These are phyloP conservation scores for Lacerta bilineata DNA, from an alignment of 2,797 vertebrate genomes.

Conservation along the genomic window DNA sequence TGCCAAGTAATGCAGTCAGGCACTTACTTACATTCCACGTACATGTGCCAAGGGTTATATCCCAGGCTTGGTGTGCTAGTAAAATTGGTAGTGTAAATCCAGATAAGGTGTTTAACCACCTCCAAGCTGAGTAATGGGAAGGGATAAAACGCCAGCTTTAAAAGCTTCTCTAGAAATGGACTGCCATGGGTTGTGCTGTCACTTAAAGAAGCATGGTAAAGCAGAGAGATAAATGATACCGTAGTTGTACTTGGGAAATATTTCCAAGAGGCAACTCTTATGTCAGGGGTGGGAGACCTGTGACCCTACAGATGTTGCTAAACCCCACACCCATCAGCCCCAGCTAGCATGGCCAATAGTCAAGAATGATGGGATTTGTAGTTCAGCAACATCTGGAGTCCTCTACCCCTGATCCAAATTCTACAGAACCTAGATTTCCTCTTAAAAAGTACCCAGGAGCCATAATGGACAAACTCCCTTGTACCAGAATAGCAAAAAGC, in stretches of 20 bases:
- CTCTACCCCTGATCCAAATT: too few relatives aligned
- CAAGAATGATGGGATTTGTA: neutral
- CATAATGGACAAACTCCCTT: neutral
- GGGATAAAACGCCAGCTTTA: constrained; percentile 28
- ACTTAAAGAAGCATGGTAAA: constrained; percentile 46
- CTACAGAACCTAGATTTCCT: neutral
- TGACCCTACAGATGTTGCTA: neutral
- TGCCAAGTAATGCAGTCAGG: constrained; percentile 65
- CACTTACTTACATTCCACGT: constrained; percentile 59
- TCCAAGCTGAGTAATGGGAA: constrained; percentile 46
- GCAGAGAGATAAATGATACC: neutral
- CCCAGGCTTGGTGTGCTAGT: constrained; percentile 54
- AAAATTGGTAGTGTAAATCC: constrained; percentile 62
- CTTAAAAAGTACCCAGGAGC: neutral
- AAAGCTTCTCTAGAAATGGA: constrained; percentile 25
- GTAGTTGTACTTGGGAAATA: neutral
- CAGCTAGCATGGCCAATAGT: neutral
- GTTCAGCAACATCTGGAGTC: neutral
- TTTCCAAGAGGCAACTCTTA: neutral
- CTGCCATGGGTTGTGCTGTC: neutral
- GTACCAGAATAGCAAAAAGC: neutral
- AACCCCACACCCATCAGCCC: neutral
- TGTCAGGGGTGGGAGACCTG: too few relatives aligned
- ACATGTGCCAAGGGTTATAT: constrained; percentile 64
- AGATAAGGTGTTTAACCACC: constrained; percentile 15